Evolutionary conservation across 2,888 invertebrate species (phyloP).

Genomic region (Ennomos quercinarius): DNA sequence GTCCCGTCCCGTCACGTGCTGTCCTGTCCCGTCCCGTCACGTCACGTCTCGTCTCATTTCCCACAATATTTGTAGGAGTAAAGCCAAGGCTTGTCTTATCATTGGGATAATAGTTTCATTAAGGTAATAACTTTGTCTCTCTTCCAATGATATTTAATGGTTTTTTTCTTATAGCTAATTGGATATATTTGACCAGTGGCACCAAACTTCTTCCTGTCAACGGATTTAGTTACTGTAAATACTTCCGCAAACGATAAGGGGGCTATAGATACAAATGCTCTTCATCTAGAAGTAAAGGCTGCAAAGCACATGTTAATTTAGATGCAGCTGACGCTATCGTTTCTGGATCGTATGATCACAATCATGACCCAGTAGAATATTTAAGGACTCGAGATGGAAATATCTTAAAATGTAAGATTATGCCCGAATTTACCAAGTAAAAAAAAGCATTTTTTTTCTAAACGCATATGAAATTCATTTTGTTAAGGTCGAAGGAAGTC

Average conservation of each 20-base stretch:
- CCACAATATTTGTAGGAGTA: no score
- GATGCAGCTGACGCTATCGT: not conserved
- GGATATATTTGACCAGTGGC: not conserved
- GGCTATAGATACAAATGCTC: conserved; percentile 20
- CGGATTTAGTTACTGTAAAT: not conserved
- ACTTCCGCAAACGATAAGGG: not conserved
- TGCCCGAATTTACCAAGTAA: not conserved
- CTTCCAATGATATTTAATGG: no score
- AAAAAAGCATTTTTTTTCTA: no score
- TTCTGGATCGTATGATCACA: not conserved
- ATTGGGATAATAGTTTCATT: no score
- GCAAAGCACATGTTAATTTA: conserved; percentile 1
- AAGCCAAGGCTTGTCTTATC: no score
- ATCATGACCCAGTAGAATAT: conserved; percentile 1
- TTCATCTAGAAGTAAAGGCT: conserved; percentile 7
- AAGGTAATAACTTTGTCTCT: no score
- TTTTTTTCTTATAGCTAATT: no score
- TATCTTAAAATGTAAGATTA: not conserved
- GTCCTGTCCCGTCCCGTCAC: no score
- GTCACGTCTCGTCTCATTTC: no score
- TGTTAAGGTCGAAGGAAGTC: no score
- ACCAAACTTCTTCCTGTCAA: not conserved
- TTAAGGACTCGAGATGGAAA: not conserved
- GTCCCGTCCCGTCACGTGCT: no score
- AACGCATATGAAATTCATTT: no score